These are phyloP conservation scores for Chymomyza amoena DNA, from an alignment of 2,888 invertebrate genomes.

Conservation along the genomic window DNA sequence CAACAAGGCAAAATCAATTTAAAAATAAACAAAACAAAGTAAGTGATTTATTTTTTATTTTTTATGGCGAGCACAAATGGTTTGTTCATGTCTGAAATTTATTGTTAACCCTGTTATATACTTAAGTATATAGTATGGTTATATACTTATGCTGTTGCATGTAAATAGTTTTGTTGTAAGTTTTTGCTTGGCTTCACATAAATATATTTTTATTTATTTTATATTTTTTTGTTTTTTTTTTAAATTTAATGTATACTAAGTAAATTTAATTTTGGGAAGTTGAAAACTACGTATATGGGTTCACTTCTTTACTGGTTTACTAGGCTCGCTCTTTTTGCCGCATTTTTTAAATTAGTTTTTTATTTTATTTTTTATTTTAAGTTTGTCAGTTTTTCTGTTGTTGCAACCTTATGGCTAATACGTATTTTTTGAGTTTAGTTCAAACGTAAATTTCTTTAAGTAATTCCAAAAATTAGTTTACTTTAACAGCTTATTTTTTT, in stretches of 20 bases:
- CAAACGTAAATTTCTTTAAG: constrained; percentile 1
- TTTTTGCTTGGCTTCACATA: constrained; percentile 31
- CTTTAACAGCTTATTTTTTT: constrained; percentile 20
- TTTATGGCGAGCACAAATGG: constrained; percentile 4
- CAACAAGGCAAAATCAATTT: constrained; percentile 38
- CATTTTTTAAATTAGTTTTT: constrained; percentile 10
- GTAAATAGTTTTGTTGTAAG: constrained; percentile 20
- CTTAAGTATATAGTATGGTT: constrained; percentile 57
- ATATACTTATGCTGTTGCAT: constrained; percentile 12
- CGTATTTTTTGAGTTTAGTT: constrained; percentile 42
- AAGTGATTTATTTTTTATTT: not conserved
- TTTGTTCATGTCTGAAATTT: constrained; percentile 40
- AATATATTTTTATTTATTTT: constrained; percentile 17
- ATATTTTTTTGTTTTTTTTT: constrained; percentile 29
- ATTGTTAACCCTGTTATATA: constrained; percentile 34
- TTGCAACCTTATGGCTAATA: not conserved
- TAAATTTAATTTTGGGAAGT: constrained; percentile 62
- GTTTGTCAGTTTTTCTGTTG: not conserved
- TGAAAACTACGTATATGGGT: constrained; percentile 68
- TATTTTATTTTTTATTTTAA: constrained; percentile 20
- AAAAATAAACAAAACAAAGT: not conserved
- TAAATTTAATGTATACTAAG: constrained; percentile 28
- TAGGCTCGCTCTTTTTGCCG: not conserved
- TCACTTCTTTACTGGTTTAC: not conserved
- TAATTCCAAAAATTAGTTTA: constrained; percentile 29